phyloP scores from a whole-genome alignment of 2,113 vertebrate genomes.

The Neodon shergylaensis region DNA sequence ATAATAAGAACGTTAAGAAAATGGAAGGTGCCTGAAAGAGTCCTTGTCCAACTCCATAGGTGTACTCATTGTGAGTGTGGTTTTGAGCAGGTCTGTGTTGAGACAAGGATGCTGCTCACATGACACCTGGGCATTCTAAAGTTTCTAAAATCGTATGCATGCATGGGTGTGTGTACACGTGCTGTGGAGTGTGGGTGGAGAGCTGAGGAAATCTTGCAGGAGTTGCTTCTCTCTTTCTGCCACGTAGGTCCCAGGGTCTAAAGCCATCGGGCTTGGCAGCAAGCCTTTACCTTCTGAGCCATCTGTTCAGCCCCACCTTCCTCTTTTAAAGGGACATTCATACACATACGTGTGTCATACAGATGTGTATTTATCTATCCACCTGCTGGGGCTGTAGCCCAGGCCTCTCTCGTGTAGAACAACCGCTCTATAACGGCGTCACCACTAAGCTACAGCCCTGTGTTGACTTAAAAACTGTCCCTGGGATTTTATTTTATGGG shows the following conservation, averaged over 20 bases:
- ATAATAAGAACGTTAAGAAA: not conserved
- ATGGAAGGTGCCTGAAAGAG: not conserved
- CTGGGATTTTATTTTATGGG: not conserved
- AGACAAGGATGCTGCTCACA: fast-evolving
- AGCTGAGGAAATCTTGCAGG: not conserved
- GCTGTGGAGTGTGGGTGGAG: no score
- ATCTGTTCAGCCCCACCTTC: no score
- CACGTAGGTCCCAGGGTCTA: no score
- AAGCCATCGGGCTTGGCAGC: not conserved
- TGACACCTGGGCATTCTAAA: not conserved
- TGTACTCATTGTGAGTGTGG: fast-evolving
- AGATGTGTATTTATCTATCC: not conserved
- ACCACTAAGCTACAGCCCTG: not conserved
- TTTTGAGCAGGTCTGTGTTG: not conserved
- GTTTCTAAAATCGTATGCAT: no score
- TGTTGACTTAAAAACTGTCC: not conserved
- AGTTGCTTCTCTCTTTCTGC: no score
- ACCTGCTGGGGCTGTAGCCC: not conserved
- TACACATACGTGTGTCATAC: no score
- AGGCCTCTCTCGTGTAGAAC: not conserved
- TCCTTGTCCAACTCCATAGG: not conserved
- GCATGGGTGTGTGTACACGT: no score
- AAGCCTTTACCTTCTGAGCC: not conserved
- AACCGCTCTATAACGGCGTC: not conserved
- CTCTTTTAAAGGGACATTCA: not conserved